Evolutionary conservation across 2,113 vertebrate genomes (phyloP).

Genomic region (Anarrhichthys ocellatus): DNA sequence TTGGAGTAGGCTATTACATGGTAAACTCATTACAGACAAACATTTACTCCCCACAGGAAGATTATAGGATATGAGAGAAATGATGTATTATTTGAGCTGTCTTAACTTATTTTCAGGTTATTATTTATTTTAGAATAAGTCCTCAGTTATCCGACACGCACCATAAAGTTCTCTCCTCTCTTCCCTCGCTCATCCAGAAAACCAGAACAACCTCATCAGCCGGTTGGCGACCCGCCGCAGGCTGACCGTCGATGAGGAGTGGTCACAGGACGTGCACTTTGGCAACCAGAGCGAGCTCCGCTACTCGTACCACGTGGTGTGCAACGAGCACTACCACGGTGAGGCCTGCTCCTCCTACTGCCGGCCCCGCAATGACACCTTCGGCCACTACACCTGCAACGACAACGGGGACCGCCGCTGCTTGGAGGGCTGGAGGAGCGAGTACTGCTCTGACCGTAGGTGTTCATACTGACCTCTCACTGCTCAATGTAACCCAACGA

Average conservation of each 20-base stretch:
- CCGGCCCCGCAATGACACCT: constrained; percentile 85
- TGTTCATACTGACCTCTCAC: background rate
- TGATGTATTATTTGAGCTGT: background rate
- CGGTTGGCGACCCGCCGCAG: constrained; percentile 83
- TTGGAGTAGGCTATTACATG: background rate
- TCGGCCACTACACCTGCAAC: constrained; percentile 86
- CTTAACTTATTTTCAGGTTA: background rate
- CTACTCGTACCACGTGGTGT: constrained; percentile 89
- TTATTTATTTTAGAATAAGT: background rate
- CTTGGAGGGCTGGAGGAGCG: constrained; percentile 84
- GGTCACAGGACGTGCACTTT: constrained; percentile 86
- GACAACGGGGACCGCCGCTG: constrained; percentile 75
- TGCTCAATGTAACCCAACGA: background rate
- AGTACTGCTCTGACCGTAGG: constrained; percentile 87
- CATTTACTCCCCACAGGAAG: background rate
- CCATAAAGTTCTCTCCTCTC: background rate
- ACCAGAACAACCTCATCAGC: constrained; percentile 86
- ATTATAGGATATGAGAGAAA: background rate
- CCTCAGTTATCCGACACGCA: background rate
- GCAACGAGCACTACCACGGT: constrained; percentile 86
- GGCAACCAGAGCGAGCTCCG: constrained; percentile 84
- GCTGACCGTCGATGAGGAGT: constrained; percentile 82
- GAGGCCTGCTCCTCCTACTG: constrained; percentile 88
- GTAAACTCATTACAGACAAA: background rate
- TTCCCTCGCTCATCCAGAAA: constrained; percentile 68